These are phyloP conservation scores for Leptinotarsa haldemani DNA, from an alignment of 2,888 invertebrate species.

Conservation along the genomic window DNA sequence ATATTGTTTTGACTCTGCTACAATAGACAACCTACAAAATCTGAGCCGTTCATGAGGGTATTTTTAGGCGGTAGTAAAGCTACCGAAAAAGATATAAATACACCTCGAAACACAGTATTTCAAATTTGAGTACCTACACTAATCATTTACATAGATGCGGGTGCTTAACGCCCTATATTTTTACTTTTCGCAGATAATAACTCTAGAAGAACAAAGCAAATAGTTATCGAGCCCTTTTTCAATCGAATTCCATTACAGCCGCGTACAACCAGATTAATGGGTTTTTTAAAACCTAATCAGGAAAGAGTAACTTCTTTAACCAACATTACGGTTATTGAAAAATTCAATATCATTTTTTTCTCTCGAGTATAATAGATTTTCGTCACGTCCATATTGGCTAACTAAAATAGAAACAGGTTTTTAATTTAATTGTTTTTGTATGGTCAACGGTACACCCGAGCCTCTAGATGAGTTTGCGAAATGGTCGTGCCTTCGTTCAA, in stretches of 20 bases:
- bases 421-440: conserved; percentile 46
- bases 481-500: conserved; percentile 25
- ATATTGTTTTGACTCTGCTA: no score
- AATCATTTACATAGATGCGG: no score
- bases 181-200: conserved; percentile 3
- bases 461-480: conserved; percentile 37
- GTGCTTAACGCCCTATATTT: neutral
- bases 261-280: conserved; percentile 34
- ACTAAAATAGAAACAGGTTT: conserved; percentile 46
- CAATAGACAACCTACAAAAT: no score
- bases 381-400: conserved; percentile 42
- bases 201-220: conserved; percentile 22
- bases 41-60: no score
- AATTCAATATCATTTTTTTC: conserved; percentile 46
- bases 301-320: conserved; percentile 42
- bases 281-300: conserved; percentile 46
- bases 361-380: conserved; percentile 38
- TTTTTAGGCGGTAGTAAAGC: no score
- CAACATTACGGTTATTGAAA: conserved; percentile 44
- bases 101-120: no score
- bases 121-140: no score
- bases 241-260: conserved; percentile 30
- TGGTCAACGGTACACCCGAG: conserved; percentile 35
- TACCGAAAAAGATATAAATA: no score
- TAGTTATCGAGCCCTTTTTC: conserved; percentile 33